These are phyloP conservation scores for Liolophura sinensis DNA, from an alignment of 1,140 invertebrate genomes.

Conservation along the genomic window DNA sequence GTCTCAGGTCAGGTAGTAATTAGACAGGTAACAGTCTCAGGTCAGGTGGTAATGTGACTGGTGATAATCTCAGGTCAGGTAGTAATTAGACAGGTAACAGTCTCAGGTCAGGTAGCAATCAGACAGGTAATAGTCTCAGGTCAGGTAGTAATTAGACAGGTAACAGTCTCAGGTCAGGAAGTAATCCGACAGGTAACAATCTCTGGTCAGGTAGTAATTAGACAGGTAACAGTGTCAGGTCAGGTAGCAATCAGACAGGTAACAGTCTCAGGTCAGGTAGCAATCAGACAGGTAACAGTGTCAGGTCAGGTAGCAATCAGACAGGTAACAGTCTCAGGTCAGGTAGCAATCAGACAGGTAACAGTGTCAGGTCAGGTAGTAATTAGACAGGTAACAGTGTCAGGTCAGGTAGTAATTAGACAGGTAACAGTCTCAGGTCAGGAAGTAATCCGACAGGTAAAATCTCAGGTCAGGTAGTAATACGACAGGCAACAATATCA, in stretches of 20 bases:
- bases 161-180: too few species aligned
- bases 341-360: conserved; percentile 38
- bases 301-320: too few species aligned
- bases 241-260: too few species aligned
- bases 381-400: too few species aligned
- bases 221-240: not conserved
- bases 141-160: conserved; percentile 42
- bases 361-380: too few species aligned
- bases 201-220: conserved; percentile 50
- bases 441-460: too few species aligned
- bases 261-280: conserved; percentile 51
- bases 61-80: conserved; percentile 46
- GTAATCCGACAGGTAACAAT: too few species aligned
- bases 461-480: conserved; percentile 50
- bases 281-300: not conserved
- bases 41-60: conserved; percentile 44
- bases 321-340: too few species aligned
- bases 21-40: too few species aligned
- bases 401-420: conserved; percentile 50
- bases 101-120: conserved; percentile 40
- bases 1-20: too few species aligned
- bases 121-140: conserved; percentile 38
- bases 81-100: conserved; percentile 4
- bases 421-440: too few species aligned
- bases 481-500: not conserved